phyloP scores from a whole-genome alignment of 2,797 vertebrate species.

The Petrocephalus schoutedeni region DNA sequence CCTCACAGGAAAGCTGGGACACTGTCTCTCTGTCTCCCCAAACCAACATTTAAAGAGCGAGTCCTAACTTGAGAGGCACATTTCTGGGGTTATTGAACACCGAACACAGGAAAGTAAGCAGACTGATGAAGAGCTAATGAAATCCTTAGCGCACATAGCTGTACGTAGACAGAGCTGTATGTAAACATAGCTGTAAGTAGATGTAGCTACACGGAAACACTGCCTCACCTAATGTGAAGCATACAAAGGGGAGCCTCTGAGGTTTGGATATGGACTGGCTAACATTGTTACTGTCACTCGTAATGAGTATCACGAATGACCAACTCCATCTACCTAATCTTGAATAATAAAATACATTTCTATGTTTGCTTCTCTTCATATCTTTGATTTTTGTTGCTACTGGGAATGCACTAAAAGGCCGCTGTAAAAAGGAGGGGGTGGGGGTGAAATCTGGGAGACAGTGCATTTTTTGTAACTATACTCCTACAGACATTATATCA shows the following conservation, averaged over 20 bases:
- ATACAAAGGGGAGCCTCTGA: neutral
- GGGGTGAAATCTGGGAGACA: neutral
- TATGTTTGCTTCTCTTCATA: neutral
- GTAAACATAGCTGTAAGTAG: neutral
- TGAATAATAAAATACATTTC: constrained; percentile 14
- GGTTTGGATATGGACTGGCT: neutral
- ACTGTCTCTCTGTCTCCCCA: neutral
- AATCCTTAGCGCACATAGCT: neutral
- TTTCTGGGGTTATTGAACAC: neutral
- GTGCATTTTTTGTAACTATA: neutral
- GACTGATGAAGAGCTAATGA: neutral
- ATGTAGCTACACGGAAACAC: neutral
- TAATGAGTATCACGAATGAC: constrained; percentile 13
- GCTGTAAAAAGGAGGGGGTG: neutral
- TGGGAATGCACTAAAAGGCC: neutral
- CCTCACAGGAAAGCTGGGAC: neutral
- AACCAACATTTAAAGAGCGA: neutral
- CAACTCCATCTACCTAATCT: constrained; percentile 13
- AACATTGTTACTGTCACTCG: constrained; percentile 36
- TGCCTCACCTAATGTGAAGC: neutral
- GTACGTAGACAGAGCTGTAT: neutral
- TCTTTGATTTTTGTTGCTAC: neutral
- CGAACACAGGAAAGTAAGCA: neutral
- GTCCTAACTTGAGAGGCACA: neutral
- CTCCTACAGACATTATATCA: constrained; percentile 10